Base-by-base conservation (phyloP, 2,888 invertebrate genomes). In the Magallana nippona region DNA sequence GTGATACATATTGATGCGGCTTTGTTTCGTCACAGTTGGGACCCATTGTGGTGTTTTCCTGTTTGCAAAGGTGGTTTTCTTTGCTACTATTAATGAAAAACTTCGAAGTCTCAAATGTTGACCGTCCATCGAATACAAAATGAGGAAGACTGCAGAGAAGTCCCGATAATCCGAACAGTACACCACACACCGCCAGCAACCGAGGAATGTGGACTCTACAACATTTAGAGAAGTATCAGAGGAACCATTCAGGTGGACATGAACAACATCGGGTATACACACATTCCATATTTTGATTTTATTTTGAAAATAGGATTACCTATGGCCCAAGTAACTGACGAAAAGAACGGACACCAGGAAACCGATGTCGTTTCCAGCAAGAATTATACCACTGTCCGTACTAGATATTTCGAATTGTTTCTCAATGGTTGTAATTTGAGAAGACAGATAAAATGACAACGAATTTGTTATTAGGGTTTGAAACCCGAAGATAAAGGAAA, bases 361-460 rank as follows among this genome's bases (percentile, higher is more conserved):
- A n/a, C 91, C 91, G 13, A 91, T 89, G 82, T 91, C 90, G 71
- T 91, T 90, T 79, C 89, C 88, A 11, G 88, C 87, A 79, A 91
- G 86, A 19, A 91, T 87, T 62, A 89, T 87, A 2, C 91, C 91
- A 10, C 86, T 86, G 71, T 89, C 86, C 1, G 89, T 86, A 79
- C 90, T 90, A 55, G 86, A 87, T 10, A 91, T 81, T 10, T 87
- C 87, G 81, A 89, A 91, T 32, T 89, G 87, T 63, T 86, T 88
- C 84, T 91, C 91, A 10, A 91, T 87, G 19, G 90, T 87, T 2
- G 90, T 90, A 55, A 89, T 86, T 86, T 89, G 87, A 0, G 86
- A 86, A 1, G 86, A 86, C 79, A 86, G 81, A 60, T 87, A 88
- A 1, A 86, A 44, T 2, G 55, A 60, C 19, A 88, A 60, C 1